Evolutionary conservation across 2,888 invertebrate species (phyloP), one percentile per base, ranked within the genome.

Genomic region (Drosophila cracens): DNA sequence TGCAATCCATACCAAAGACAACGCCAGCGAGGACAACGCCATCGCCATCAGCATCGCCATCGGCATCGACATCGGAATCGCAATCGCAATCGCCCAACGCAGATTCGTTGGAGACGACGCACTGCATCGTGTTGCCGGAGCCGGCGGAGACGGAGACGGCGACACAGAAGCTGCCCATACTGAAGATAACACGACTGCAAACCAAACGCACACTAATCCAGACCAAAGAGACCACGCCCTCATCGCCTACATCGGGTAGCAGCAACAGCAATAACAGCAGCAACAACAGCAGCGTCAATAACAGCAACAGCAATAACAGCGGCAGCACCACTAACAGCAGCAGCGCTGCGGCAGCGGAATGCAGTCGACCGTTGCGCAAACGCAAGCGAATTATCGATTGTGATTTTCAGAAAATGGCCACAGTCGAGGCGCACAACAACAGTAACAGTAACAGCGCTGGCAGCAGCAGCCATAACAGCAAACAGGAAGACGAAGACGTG

Each of bases 331-430:
- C 25, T 29, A 33, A 36, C 62, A 33, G 31, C 63, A 48, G 36
- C 94, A 94, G 73, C 91, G 92, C 94, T 16, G 65, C 77, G 4
- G 62, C 80, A 16, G 86, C 84, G 13, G 95, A 95, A 83, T 95
- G 94, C 27, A 94, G 94, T 40, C 93, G 95, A 76, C 95, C 95
- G 7, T 86, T 95, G 78, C 92, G 95, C 64, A 95, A 95, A 89
- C 93, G 95, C 48, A 95, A 95, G 87, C 94, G 95, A 93, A 93
- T 95, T n/a, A 95, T 95, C 13, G 95, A 95, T 80, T 93, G 93
- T 77, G 93, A 93, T 83, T 93, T 92, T 70, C 92, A 92, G 56
- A 91, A 92, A 71, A 90, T 92, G 58, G 82, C 83, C n/a, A 8
- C 77, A 13, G 53, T n/a, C 8, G 85, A 79, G 18, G 36, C 57